Evolutionary conservation across 1,140 invertebrate genomes (phyloP).

Genomic region (Varroa destructor): DNA sequence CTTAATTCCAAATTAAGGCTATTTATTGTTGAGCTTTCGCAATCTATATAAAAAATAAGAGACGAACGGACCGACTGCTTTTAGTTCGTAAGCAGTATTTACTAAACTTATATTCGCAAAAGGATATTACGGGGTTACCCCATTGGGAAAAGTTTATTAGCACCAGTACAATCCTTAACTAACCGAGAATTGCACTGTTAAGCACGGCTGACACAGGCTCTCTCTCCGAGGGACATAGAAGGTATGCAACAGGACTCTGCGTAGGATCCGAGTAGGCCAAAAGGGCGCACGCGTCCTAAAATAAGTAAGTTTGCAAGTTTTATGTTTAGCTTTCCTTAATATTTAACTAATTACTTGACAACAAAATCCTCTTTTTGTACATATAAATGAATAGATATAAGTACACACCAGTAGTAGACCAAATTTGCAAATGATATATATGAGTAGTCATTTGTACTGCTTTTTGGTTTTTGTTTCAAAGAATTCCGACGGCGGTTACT

Average conservation of each 20-base stretch:
- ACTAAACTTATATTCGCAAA: not conserved
- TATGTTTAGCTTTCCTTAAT: not conserved
- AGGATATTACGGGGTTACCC: slow-evolving; percentile 48
- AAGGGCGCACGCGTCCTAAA: slow-evolving; percentile 88
- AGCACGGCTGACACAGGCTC: slow-evolving; percentile 85
- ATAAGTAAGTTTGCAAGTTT: slow-evolving; percentile 30
- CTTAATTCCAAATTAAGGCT: too few relatives aligned
- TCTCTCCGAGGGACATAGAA: slow-evolving; percentile 75
- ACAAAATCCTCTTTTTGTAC: not conserved
- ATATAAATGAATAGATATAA: not conserved
- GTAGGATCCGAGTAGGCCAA: slow-evolving; percentile 94
- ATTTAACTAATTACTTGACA: too few relatives aligned
- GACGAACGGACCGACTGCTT: too few relatives aligned
- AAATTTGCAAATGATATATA: not conserved
- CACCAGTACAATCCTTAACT: not conserved
- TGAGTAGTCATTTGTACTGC: not conserved
- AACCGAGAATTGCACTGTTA: slow-evolving; percentile 71
- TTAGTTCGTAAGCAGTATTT: too few relatives aligned
- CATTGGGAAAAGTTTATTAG: slow-evolving; percentile 5
- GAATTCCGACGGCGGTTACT: slow-evolving; percentile 25
- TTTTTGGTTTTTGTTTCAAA: not conserved
- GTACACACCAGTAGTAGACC: not conserved
- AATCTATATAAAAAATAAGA: too few relatives aligned
- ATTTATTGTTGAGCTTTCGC: too few relatives aligned
- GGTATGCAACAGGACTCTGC: slow-evolving; percentile 87